These are phyloP conservation scores for Rhagophthalmus giganteus DNA, from an alignment of 2,888 invertebrate genomes.

Conservation along the genomic window DNA sequence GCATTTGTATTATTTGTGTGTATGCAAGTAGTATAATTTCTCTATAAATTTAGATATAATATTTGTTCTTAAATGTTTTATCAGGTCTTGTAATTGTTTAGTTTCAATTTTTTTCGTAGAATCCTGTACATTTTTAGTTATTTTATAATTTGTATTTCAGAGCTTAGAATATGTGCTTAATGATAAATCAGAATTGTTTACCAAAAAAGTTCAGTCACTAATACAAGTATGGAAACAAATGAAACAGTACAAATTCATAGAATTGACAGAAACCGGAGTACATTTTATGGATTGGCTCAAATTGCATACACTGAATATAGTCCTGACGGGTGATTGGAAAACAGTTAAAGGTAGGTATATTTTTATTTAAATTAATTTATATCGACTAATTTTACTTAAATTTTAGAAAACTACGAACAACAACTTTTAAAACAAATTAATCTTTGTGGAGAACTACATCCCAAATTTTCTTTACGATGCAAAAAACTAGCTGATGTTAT, in stretches of 20 bases:
- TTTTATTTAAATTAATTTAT: no score
- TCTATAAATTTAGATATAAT: no score
- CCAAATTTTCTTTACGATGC: slow-evolving; percentile 48
- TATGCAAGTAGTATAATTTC: no score
- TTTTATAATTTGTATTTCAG: slow-evolving; percentile 38
- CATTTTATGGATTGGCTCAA: slow-evolving; percentile 54
- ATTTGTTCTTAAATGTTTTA: no score
- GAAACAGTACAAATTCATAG: slow-evolving; percentile 42
- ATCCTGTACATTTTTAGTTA: no score
- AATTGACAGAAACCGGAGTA: slow-evolving; percentile 46
- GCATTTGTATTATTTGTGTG: no score
- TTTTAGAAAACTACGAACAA: slow-evolving; percentile 39
- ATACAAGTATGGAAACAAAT: slow-evolving; percentile 50
- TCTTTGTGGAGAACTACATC: slow-evolving; percentile 45
- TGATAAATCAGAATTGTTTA: slow-evolving; percentile 46
- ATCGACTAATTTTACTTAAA: slow-evolving; percentile 9
- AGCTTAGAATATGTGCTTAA: slow-evolving; percentile 49
- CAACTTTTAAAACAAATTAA: slow-evolving; percentile 43
- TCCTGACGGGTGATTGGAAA: slow-evolving; percentile 52
- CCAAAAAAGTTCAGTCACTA: slow-evolving; percentile 47
- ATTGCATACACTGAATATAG: slow-evolving; percentile 51
- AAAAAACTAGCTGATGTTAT: slow-evolving; percentile 52
- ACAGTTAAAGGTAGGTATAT: slow-evolving; percentile 48
- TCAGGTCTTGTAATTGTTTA: no score
- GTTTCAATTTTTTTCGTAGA: no score